Evolutionary conservation across 2,797 vertebrate genomes (phyloP), one percentile per base, ranked within the genome.

Genomic region (Notolabrus celidotus): DNA sequence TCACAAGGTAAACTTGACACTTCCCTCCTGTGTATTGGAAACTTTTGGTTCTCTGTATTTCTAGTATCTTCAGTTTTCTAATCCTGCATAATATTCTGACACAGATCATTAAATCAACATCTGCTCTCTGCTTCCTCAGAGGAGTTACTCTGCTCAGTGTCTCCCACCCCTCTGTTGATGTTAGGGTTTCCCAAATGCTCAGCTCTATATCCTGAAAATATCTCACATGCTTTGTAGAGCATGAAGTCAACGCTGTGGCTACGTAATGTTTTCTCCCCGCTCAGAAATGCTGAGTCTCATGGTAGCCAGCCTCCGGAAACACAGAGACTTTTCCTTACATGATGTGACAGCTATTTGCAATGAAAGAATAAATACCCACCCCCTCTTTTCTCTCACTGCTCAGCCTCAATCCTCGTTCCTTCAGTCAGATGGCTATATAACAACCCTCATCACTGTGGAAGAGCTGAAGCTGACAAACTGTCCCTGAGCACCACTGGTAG

Each of bases 1-100:
- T 83, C 96, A 0, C 98, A 99, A 95, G 97, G 98, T 99, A 95
- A 92, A 87, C 15, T 10, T 22, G 34, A 12, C 20, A 6, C 5
- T 7, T 0, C 6, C 0, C 8, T 59, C 11, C 5, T 61, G 12
- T 67, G 52, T 59, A 12, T 52, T 10, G 3, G 17, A 25, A 8
- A 19, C 46, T 33, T 71, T 38, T 17, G 8, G 31, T 31, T 43
- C n/a, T 59, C n/a, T 76, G 39, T 51, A 20, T 61, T 61, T 71
- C 34, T 17, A 33, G 19, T 50, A n/a, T 54, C n/a, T 61, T 70
- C 7, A 25, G 68, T 67, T 47, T 49, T 64, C n/a, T 51, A 46
- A 25, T 50, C 22, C 63, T 22, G 31, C 17, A 3, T 63, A 16
- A 62, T 71, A 63, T 29, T 79, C 59, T 50, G 22, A 55, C 52